Conservation (phyloP, 2,888 invertebrate genomes). For the Drosophila paranaensis region DNA sequence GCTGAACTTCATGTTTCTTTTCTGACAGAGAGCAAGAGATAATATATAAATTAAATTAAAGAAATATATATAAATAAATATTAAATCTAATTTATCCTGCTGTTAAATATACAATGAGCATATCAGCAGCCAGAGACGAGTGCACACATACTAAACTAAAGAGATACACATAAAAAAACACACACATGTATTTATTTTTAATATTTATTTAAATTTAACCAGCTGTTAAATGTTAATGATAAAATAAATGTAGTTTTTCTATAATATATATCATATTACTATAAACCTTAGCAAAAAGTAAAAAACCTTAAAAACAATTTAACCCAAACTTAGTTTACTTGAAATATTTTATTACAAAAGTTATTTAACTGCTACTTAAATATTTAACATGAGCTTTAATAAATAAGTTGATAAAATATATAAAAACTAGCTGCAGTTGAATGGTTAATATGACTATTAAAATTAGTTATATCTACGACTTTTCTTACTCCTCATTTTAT, state of each 20-base stretch:
- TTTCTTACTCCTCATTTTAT: neutral
- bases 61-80: neutral
- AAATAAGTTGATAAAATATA: conserved; percentile 8
- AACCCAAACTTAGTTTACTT: neutral
- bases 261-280: neutral
- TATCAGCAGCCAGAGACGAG: neutral
- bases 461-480: neutral
- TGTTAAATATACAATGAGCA: neutral
- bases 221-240: neutral
- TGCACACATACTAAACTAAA: neutral
- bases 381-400: conserved; percentile 25
- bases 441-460: neutral
- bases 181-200: neutral
- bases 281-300: too few species aligned
- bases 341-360: conserved; percentile 11
- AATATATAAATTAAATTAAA: too few species aligned
- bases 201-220: neutral
- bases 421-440: neutral
- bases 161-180: neutral
- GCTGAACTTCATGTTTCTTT: too few species aligned
- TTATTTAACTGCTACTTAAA: neutral
- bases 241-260: neutral
- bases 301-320: neutral
- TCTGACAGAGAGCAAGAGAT: too few species aligned
- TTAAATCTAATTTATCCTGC: neutral